Evolutionary conservation across 2,888 invertebrate genomes (phyloP), one percentile per base, ranked within the genome.

Genomic region (Acanthococcus lagerstroemiae): DNA sequence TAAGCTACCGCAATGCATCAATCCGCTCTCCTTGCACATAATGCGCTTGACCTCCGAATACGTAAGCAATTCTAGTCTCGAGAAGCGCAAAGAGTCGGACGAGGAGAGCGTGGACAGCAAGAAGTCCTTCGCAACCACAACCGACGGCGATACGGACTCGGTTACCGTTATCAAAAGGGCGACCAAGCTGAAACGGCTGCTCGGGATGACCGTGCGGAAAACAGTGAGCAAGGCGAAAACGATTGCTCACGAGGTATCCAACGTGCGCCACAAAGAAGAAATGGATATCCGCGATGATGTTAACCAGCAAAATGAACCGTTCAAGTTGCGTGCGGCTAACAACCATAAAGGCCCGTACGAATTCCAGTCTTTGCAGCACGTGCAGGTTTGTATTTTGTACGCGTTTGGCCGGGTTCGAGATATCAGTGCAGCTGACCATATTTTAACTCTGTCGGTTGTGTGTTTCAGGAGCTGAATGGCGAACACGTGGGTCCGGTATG

Each of bases 291-390:
- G 85, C 0, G 90, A 91, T 74, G 88, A 89, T 69, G 73, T 74
- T 19, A 67, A 60, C 44, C 70, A 56, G 55, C 68, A 55, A 37
- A 69, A 68, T 60, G 71, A 72, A 56, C 50, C 68, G 2, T 69
- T 89, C 71, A 90, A 95, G 79, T 82, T 95, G 65, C 94, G 96
- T 77, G 95, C 95, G 0, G 90, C 94, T 1, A 92, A 91, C 74
- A 92, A 92, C 67, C 95, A 96, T 76, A 96, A 96, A 75, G 96
- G 96, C 0, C 96, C 95, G 0, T 94, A 92, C 74, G 96, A 99
- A 77, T 97, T 97, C 77, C 90, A 93, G 57, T 85, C 88, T 70
- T 81, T 96, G 24, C 85, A 92, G 74, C 89, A 94, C 72, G 90
- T 96, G 0, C 90, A 90, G 79, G 94, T 88, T 74, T 37, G 22